Evolutionary conservation across 2,888 invertebrate species (phyloP).

Genomic region (Rotaria sp.): DNA sequence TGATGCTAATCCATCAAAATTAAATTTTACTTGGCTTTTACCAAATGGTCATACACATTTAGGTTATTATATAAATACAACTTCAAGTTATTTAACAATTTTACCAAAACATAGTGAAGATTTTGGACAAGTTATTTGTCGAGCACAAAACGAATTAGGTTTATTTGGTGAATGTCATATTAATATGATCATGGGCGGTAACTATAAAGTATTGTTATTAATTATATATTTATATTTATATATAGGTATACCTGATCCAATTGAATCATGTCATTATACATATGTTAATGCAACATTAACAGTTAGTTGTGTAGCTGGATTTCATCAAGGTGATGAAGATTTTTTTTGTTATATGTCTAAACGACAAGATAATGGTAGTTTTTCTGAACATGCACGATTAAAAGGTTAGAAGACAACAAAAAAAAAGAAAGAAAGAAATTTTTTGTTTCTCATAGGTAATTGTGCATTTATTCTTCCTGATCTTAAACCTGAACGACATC

Average conservation of each 20-base stretch:
- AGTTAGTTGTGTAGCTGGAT: slow-evolving; percentile 7
- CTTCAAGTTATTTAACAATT: background rate
- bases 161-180: background rate
- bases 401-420: background rate
- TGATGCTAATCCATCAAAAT: slow-evolving; percentile 7
- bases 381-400: slow-evolving; percentile 17
- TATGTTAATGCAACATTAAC: background rate
- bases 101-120: background rate
- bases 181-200: slow-evolving; percentile 9
- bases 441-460: background rate
- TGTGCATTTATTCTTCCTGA: slow-evolving; percentile 25
- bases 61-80: background rate
- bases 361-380: slow-evolving; percentile 12
- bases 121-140: background rate
- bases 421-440: background rate
- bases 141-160: slow-evolving; percentile 17
- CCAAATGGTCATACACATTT: background rate
- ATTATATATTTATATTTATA: background rate
- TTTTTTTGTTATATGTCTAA: slow-evolving; percentile 23
- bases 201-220: background rate
- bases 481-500: slow-evolving; percentile 15
- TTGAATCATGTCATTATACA: background rate
- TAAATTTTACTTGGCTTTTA: slow-evolving; percentile 20
- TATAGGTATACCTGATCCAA: background rate
- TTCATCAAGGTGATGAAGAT: slow-evolving; percentile 31